Base-by-base conservation (phyloP, 2,888 invertebrate species). In the Drosophila trichaetosa region DNA sequence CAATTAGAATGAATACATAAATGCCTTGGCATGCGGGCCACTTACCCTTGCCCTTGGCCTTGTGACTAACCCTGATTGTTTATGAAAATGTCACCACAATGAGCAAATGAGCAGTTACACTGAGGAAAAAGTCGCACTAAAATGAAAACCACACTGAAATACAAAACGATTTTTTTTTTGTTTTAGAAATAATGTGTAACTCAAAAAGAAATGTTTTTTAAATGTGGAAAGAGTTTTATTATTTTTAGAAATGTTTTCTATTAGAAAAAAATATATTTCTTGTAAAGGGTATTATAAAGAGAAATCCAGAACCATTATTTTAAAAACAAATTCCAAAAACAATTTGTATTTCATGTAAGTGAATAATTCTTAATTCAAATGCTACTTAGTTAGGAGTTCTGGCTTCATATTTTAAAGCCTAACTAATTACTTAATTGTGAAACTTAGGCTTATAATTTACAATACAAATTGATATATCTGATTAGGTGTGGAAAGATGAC, bases 1-100 rank as follows among this genome's bases (percentile, higher is more conserved):
- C 42, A 79, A 38, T 51, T 24, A 21, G 27, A 52, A 48, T 27
- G n/a, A 34, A 38, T 11, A n/a, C n/a, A 18, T 34, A 38, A 53
- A 21, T 21, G 21, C 21, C 16, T 38, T 49, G 13, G 21, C 58
- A 80, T 80, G 81, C 68, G 68, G 81, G 78, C 33, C 36, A 38
- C 21, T 21, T 38, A 38, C 48, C 36, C 60, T 60, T 70, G 10
- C 54, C 48, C 34, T 42, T 54, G 46, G 40, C 40, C 40, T 42
- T 46, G 24, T 6, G 40, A n/a, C 11, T 16, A 38, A 49, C 57
- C 77, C 56, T 68, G 61, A 68, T 62, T 76, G 40, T 51, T 59
- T 76, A 68, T 68, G n/a, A 72, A 53, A 72, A 62, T 56, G 57
- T 52, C 33, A 52, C 77, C 38, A 71, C 71, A 56, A 56, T 16